Evolutionary conservation across 2,888 invertebrate species (phyloP).

Genomic region (Rhopalosiphum nymphaeae): DNA sequence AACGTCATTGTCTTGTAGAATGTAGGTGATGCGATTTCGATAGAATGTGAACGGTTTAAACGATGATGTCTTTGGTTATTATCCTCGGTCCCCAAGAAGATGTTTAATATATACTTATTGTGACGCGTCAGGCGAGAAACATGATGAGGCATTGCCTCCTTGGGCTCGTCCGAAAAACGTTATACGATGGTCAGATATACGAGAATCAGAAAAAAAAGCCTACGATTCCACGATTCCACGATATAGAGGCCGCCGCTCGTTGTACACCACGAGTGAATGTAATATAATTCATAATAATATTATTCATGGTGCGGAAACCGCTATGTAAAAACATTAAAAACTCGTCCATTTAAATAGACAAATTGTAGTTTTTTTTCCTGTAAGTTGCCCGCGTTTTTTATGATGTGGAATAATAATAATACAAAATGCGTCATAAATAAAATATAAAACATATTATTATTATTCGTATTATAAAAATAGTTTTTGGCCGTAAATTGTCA

Average conservation of each 20-base stretch:
- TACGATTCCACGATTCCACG: neutral
- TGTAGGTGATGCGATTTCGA: too few species aligned
- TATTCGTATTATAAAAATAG: slow-evolving; percentile 13
- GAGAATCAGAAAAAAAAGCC: neutral
- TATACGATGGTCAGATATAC: neutral
- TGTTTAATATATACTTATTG: neutral
- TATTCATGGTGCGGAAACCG: neutral
- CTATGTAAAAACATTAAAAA: neutral
- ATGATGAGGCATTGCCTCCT: neutral
- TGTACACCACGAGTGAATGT: neutral
- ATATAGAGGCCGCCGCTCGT: neutral
- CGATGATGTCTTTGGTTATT: neutral
- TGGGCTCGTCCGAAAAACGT: neutral
- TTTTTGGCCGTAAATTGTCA: slow-evolving; percentile 27
- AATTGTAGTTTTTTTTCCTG: neutral
- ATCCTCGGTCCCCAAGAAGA: neutral
- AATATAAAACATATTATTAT: slow-evolving; percentile 1
- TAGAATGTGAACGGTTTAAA: neutral
- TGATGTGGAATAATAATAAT: neutral
- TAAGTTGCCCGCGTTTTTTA: neutral
- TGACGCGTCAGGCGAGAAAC: neutral
- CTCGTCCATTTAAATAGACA: slow-evolving; percentile 2
- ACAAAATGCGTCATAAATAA: neutral
- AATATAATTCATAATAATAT: neutral
- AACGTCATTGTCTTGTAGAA: neutral